phyloP scores from a whole-genome alignment of 2,797 vertebrate genomes.

The Sparus aurata region DNA sequence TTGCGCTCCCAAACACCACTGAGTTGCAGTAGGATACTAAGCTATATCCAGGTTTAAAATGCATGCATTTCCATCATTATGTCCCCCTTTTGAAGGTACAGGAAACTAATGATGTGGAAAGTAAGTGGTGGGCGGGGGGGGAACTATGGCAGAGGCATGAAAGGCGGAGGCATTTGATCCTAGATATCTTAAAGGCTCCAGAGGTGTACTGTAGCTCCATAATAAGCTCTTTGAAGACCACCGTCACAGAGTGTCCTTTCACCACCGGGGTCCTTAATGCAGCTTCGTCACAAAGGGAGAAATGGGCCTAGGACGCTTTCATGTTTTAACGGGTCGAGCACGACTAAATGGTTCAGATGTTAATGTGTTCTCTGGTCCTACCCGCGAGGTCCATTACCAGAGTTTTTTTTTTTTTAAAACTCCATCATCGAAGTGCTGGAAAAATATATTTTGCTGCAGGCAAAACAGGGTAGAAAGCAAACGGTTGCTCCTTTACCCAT shows the following conservation, averaged over 20 bases:
- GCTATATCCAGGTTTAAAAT: constrained; percentile 51
- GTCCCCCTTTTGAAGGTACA: constrained; percentile 62
- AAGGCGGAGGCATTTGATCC: constrained; percentile 75
- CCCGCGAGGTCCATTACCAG: constrained; percentile 37
- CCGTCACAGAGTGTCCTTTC: constrained; percentile 65
- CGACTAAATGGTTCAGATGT: constrained; percentile 48
- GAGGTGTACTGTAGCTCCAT: constrained; percentile 70
- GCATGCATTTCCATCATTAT: constrained; percentile 56
- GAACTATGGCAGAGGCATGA: constrained; percentile 53
- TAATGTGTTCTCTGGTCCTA: constrained; percentile 35
- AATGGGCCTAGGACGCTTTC: constrained; percentile 26
- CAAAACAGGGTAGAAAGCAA: not conserved
- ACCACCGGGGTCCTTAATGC: constrained; percentile 57
- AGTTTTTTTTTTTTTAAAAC: not conserved
- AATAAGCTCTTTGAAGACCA: constrained; percentile 80
- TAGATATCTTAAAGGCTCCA: constrained; percentile 81
- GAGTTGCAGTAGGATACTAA: constrained; percentile 21
- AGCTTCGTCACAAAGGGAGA: constrained; percentile 57
- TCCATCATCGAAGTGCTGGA: not conserved
- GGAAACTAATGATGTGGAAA: constrained; percentile 75
- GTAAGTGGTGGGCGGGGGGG: constrained; percentile 16
- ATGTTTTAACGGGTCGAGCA: constrained; percentile 35
- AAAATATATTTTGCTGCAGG: constrained; percentile 20
- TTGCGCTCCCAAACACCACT: not conserved
- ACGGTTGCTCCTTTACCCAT: no score